Evolutionary conservation across 2,113 vertebrate genomes (phyloP), one percentile per base, ranked within the genome.

Genomic region (Corythoichthys intestinalis): DNA sequence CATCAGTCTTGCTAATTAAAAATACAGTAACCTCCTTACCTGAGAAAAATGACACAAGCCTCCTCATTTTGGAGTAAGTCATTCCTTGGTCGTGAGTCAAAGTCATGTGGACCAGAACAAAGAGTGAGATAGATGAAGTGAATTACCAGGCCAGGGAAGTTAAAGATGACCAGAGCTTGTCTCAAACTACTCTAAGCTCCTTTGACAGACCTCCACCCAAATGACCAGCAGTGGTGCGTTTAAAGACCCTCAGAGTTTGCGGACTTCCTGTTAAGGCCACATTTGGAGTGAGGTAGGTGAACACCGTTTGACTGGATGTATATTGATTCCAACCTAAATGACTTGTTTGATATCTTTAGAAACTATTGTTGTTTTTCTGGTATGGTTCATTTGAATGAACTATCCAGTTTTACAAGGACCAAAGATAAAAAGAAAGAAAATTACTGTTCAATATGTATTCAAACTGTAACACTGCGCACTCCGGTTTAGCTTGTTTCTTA

Each of bases 11-110:
- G 37, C 35, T 15, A 59, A 15, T 38, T 59, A 59, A 59, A 59
- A 38, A 10, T 38, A 59, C 34, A 59, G 57, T 59, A 17, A 17
- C 38, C 7, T 57, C 39, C n/a, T 62, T 46, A 92, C 92, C 91
- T 67, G 91, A 86, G 53, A 93, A 83, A 82, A 89, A 91, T 0
- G 87, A 86, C 61, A 91, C 75, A 13, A 93, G 63, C 10, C 86
- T 80, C 52, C 84, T 91, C 89, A 92, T 91, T 79, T 87, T 92
- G 58, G 83, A 69, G 28, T 91, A 86, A 4, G 90, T 90, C 62
- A 92, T 67, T 3, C 82, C 81, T 63, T 60, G 74, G 6, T 83
- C 70, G 12, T 80, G 79, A 49, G 74, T 89, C 69, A 90, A 78
- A 0, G 85, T 86, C 89, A 92, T 90, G 13, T 75, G 69, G 44